Base-by-base conservation (phyloP, 2,888 invertebrate genomes). In the Microdon myrmicae region DNA sequence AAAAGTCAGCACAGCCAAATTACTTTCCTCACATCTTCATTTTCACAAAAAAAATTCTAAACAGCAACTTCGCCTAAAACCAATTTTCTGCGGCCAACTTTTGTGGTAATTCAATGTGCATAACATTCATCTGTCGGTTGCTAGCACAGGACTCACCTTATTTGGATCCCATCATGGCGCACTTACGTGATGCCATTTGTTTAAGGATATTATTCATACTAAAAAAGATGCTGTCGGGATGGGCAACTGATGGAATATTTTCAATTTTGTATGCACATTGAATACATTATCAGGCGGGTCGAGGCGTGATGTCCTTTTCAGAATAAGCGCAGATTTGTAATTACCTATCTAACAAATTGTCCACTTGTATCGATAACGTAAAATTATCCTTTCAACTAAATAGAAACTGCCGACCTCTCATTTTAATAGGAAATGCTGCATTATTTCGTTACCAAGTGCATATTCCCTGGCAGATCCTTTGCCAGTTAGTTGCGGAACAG, bases 101-200 rank as follows among this genome's bases (percentile, higher is more conserved):
- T n/a, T n/a, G n/a, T n/a, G n/a, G n/a, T n/a, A n/a, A n/a, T n/a
- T n/a, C n/a, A n/a, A n/a, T n/a, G n/a, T n/a, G n/a, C n/a, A n/a
- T n/a, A n/a, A n/a, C n/a, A n/a, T n/a, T n/a, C n/a, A n/a, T n/a
- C n/a, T n/a, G n/a, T n/a, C n/a, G n/a, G n/a, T n/a, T n/a, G n/a
- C n/a, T n/a, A n/a, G n/a, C n/a, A n/a, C n/a, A n/a, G n/a, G 41
- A 43, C 44, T 29, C 58, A 43, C 22, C 58, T 53, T 43, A 64
- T 64, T 64, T 64, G 64, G 58, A 64, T 64, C 58, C 64, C 58
- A 64, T 64, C 58, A 64, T 43, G 41, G 31, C 43, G 44, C 28
- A 53, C 64, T 47, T 64, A 58, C 64, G 64, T 64, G 58, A 64
- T 53, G 47, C 58, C 58, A 64, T 64, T 64, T 64, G 53, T 53